Base-by-base conservation (phyloP, 2,113 vertebrate genomes). In the Oreocharis arfaki region DNA sequence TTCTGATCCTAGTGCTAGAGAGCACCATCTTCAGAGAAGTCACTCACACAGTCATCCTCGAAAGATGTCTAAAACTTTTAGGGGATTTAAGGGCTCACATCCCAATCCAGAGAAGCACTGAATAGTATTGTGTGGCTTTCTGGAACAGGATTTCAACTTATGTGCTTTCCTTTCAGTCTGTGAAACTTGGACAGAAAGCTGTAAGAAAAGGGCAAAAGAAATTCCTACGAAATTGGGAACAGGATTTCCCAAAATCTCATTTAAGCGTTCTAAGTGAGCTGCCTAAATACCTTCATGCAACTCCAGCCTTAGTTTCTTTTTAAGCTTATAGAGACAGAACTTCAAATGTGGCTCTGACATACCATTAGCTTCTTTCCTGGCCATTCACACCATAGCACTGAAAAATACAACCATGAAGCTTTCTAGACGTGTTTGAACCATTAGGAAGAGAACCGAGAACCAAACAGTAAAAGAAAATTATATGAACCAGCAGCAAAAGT, bases 261-360 rank as follows among this genome's bases (percentile, higher is more conserved):
- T 32, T 19, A 56, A 4, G 2, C 52, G 10, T 44, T 26, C 37
- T n/a, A 61, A 52, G 5, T 5, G 4, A 84, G 11, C 5, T 28
- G 41, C 21, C 47, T 47, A 57, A 70, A 81, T 22, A 55, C 9
- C 26, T 77, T 49, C 44, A 8, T 47, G 27, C 41, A 85, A 44
- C 5, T 68, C 41, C 16, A 68, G 7, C 16, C 10, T 84, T 28
- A 28, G 7, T 44, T 56, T 61, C 28, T 67, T 87, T 83, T 69
- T 17, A 55, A 59, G 15, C 6, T 53, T 22, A 41, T 17, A 15
- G 42, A 74, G 9, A 42, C 0, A 1, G 17, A 59, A 17, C 6
- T 81, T 87, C 37, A 46, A 33, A 17, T 10, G 2, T 21, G 22
- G 10, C 28, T 85, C 11, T 68, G 24, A 30, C 37, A 16, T 64